Evolutionary conservation across 2,113 vertebrate species (phyloP).

Genomic region (Pomatostomus ruficeps): DNA sequence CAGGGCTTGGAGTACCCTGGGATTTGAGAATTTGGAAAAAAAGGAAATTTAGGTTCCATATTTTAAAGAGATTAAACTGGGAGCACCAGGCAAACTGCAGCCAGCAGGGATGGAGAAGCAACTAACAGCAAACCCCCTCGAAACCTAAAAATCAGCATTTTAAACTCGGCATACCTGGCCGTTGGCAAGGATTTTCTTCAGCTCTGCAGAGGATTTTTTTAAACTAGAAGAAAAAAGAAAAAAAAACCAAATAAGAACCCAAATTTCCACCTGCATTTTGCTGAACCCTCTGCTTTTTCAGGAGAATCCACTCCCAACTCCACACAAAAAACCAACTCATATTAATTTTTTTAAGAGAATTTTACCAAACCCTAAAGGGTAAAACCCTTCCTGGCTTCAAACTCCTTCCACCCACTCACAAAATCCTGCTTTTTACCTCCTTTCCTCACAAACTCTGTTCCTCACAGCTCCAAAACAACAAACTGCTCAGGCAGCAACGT

Average conservation of each 20-base stretch:
- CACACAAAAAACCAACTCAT: accelerated
- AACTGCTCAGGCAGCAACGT: background rate
- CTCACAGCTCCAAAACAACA: background rate
- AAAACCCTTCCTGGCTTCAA: background rate
- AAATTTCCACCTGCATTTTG: too few species aligned
- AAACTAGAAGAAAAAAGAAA: conserved; percentile 71
- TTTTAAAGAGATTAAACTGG: too few species aligned
- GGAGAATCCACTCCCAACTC: background rate
- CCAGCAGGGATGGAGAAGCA: too few species aligned
- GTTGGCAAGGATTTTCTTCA: conserved; percentile 94
- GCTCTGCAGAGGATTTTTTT: conserved; percentile 95
- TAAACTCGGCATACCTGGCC: too few species aligned
- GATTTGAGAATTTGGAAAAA: too few species aligned
- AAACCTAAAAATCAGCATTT: too few species aligned
- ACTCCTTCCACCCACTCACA: background rate
- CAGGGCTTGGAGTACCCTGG: too few species aligned
- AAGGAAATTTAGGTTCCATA: too few species aligned
- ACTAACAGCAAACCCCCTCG: too few species aligned
- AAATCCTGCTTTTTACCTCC: background rate
- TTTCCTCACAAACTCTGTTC: background rate
- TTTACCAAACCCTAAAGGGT: background rate
- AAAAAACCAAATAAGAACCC: background rate
- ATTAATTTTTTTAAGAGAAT: background rate
- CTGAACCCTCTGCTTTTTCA: too few species aligned
- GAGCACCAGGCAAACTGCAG: too few species aligned